phyloP scores from a whole-genome alignment of 2,888 invertebrate genomes.

The Lucinisca nassula region DNA sequence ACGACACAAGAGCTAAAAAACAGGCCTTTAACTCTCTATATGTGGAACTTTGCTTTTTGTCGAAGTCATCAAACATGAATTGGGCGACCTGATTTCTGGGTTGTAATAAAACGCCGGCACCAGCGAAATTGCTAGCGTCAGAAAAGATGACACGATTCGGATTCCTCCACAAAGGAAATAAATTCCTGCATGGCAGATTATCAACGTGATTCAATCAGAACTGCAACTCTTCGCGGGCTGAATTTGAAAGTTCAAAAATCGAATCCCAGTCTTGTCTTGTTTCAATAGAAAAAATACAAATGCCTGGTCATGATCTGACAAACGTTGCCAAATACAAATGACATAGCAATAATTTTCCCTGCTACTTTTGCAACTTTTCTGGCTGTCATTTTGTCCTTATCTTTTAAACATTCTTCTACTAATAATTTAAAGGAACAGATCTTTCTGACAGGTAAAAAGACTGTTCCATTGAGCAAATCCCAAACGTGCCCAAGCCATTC shows the following conservation, averaged over 20 bases:
- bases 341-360: slow-evolving; percentile 7
- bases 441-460: not conserved
- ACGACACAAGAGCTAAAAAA: too few relatives aligned
- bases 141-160: slow-evolving; percentile 23
- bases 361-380: not conserved
- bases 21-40: slow-evolving; percentile 6
- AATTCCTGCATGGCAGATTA: not conserved
- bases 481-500: not conserved
- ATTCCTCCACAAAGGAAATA: not conserved
- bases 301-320: slow-evolving; percentile 9
- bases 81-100: not conserved
- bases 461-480: not conserved
- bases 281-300: not conserved
- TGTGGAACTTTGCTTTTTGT: not conserved
- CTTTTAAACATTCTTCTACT: not conserved
- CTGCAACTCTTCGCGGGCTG: not conserved
- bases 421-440: not conserved
- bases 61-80: not conserved
- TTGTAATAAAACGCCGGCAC: slow-evolving; percentile 16
- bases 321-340: slow-evolving; percentile 16
- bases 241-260: not conserved
- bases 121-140: slow-evolving; percentile 34
- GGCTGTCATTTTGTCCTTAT: not conserved
- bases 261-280: not conserved
- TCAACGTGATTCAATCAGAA: slow-evolving; percentile 10